phyloP scores from a whole-genome alignment of 2,797 vertebrate species.

The Epinephelus awoara region DNA sequence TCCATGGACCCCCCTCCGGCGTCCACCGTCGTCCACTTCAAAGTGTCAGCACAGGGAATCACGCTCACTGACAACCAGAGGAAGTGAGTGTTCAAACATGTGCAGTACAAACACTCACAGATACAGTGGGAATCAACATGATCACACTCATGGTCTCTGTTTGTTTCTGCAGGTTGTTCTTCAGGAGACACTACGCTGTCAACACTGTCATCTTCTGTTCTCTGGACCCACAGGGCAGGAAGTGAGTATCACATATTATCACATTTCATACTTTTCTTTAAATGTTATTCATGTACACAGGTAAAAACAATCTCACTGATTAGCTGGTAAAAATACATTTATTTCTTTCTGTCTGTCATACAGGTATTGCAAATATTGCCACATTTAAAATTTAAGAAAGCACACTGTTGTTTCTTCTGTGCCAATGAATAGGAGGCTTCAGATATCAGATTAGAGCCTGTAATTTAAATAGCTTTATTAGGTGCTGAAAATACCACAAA shows the following conservation, averaged over 20 bases:
- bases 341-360: no score
- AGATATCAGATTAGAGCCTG: no score
- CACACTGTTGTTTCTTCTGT: no score
- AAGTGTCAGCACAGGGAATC: slow-evolving; percentile 97
- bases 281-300: no score
- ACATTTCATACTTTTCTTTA: no score
- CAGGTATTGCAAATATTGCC: no score
- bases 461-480: background rate
- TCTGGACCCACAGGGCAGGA: slow-evolving; percentile 94
- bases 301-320: no score
- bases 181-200: slow-evolving; percentile 95
- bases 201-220: slow-evolving; percentile 96
- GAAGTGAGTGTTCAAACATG: slow-evolving; percentile 88
- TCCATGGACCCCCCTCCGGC: slow-evolving; percentile 87
- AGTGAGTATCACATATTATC: slow-evolving; percentile 84
- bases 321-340: no score
- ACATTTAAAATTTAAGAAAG: no score
- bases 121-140: background rate
- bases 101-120: slow-evolving; percentile 8
- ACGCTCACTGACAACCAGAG: slow-evolving; percentile 98
- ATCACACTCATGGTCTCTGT: slow-evolving; percentile 2
- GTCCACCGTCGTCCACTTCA: slow-evolving; percentile 96
- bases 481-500: background rate
- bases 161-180: slow-evolving; percentile 91
- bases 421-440: no score